These are phyloP conservation scores for Drosophila dives DNA, from an alignment of 2,888 invertebrate species.

Conservation along the genomic window DNA sequence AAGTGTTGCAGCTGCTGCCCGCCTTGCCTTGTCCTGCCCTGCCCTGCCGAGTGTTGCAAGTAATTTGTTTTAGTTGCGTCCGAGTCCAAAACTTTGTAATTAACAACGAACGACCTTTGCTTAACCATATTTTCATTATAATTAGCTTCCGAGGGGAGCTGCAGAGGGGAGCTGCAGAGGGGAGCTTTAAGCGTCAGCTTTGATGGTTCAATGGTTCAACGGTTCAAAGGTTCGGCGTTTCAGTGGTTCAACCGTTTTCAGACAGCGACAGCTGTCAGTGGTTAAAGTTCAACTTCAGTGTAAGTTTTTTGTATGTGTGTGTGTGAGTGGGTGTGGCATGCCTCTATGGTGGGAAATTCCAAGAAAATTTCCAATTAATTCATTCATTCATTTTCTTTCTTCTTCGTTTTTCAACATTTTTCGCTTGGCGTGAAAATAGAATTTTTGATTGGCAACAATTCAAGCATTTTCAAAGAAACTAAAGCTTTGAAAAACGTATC, in stretches of 20 bases:
- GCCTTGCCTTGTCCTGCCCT: not conserved
- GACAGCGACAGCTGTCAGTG: slow-evolving; percentile 41
- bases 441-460: not conserved
- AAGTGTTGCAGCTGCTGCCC: slow-evolving; percentile 30
- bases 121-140: slow-evolving; percentile 58
- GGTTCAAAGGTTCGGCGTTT: slow-evolving; percentile 21
- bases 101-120: slow-evolving; percentile 63
- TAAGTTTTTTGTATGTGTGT: not conserved
- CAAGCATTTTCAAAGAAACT: not conserved
- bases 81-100: slow-evolving; percentile 73
- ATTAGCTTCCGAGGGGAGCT: slow-evolving; percentile 48
- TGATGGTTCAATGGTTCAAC: slow-evolving; percentile 22
- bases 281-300: slow-evolving; percentile 34
- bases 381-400: slow-evolving; percentile 17
- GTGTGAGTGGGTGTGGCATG: slow-evolving; percentile 6
- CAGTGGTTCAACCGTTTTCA: slow-evolving; percentile 25
- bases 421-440: not conserved
- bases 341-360: slow-evolving; percentile 1
- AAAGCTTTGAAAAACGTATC: not conserved
- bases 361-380: slow-evolving; percentile 22
- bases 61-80: slow-evolving; percentile 71
- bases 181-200: slow-evolving; percentile 34
- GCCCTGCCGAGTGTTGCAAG: slow-evolving; percentile 25
- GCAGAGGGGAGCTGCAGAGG: slow-evolving; percentile 33
- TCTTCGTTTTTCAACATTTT: not conserved